Conservation (phyloP, 2,113 vertebrate genomes). For the Marmota monax region DNA sequence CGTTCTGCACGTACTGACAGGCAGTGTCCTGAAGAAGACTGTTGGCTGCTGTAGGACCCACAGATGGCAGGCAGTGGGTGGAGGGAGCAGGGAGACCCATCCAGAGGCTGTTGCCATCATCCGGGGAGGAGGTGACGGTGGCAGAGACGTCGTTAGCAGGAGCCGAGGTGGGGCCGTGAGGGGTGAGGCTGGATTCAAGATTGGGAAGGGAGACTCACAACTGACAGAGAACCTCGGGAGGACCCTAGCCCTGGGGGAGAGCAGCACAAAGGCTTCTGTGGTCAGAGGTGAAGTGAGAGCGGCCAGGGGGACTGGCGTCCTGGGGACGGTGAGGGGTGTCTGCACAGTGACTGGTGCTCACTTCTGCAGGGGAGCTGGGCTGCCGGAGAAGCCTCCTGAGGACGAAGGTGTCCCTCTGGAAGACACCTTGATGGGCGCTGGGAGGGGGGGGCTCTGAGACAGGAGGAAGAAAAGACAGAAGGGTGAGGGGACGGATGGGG, state of each 20-base stretch:
- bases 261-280: neutral
- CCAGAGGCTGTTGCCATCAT: neutral
- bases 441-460: neutral
- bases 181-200: neutral
- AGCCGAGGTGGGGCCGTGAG: neutral
- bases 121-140: neutral
- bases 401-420: neutral
- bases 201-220: neutral
- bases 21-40: neutral
- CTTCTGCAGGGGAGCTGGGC: neutral
- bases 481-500: too few species aligned
- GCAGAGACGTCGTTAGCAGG: neutral
- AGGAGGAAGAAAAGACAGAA: too few species aligned
- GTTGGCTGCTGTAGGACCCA: neutral
- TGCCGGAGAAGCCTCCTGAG: too few species aligned
- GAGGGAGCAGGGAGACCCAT: neutral
- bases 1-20: neutral
- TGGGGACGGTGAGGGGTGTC: neutral
- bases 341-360: neutral
- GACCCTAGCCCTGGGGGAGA: neutral
- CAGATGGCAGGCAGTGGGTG: too few species aligned
- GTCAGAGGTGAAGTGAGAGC: neutral
- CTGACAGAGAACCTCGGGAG: neutral
- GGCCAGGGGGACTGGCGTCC: too few species aligned
- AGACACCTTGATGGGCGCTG: neutral